Conservation (phyloP, 2,888 invertebrate genomes). For the Sepiola atlantica region DNA sequence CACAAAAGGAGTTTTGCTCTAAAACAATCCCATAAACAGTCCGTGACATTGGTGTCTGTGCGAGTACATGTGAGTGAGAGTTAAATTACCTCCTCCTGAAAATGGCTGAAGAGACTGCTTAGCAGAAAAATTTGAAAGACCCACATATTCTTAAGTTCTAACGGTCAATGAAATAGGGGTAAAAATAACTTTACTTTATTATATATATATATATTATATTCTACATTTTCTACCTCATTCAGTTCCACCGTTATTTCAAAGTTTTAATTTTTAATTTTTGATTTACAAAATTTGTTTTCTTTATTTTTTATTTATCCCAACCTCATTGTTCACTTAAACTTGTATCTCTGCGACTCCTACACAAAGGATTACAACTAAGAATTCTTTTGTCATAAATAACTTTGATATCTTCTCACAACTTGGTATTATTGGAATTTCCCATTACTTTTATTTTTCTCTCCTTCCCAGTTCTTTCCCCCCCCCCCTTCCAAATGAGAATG, state of each 20-base stretch:
- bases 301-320: not conserved
- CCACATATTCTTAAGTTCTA: too few species aligned
- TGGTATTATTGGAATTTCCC: not conserved
- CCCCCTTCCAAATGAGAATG: not conserved
- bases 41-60: too few species aligned
- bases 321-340: not conserved
- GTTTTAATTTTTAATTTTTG: not conserved
- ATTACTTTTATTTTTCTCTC: not conserved
- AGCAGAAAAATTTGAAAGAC: too few species aligned
- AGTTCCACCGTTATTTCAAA: not conserved
- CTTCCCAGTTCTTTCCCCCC: rapidly evolving
- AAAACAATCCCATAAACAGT: too few species aligned
- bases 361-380: not conserved
- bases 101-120: too few species aligned
- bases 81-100: too few species aligned
- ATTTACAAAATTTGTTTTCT: not conserved
- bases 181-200: too few species aligned
- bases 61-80: too few species aligned
- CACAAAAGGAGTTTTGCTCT: too few species aligned
- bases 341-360: not conserved
- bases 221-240: too few species aligned
- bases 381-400: not conserved
- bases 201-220: too few species aligned
- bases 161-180: too few species aligned
- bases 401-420: not conserved